phyloP scores from a whole-genome alignment of 2,888 invertebrate species.

The Lepidocyrtoides sp. region DNA sequence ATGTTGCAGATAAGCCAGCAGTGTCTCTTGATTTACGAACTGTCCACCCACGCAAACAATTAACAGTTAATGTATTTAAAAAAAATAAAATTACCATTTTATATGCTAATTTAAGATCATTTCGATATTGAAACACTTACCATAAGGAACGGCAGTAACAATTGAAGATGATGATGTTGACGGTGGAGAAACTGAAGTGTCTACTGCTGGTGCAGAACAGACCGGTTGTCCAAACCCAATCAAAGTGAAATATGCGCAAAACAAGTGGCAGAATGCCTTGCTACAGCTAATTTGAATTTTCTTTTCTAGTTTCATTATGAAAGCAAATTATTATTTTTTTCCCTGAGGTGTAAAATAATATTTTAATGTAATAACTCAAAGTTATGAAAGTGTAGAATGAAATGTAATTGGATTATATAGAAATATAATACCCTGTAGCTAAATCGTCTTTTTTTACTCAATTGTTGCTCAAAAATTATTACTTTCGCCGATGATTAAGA shows the following conservation, averaged over 20 bases:
- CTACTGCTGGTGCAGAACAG: background rate
- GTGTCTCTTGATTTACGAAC: conserved; percentile 68
- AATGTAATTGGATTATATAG: no score
- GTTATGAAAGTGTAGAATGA: no score
- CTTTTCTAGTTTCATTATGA: conserved; percentile 38
- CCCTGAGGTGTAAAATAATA: background rate
- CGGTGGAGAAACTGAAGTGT: background rate
- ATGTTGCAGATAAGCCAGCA: conserved; percentile 38
- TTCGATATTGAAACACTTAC: no score
- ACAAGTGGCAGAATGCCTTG: conserved; percentile 29
- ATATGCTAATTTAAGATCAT: background rate
- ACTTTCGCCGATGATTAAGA: background rate
- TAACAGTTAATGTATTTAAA: no score
- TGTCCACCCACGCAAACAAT: background rate
- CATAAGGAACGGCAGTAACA: conserved; percentile 52
- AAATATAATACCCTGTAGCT: no score
- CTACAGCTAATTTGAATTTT: conserved; percentile 35
- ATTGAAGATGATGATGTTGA: background rate
- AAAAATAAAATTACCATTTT: background rate
- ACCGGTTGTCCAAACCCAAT: conserved; percentile 53
- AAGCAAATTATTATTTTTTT: background rate
- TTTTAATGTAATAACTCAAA: no score
- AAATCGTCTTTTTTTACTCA: background rate
- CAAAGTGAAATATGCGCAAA: conserved; percentile 30
- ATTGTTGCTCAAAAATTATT: background rate